Evolutionary conservation across 2,113 vertebrate species (phyloP).

Genomic region (Scophthalmus maximus): DNA sequence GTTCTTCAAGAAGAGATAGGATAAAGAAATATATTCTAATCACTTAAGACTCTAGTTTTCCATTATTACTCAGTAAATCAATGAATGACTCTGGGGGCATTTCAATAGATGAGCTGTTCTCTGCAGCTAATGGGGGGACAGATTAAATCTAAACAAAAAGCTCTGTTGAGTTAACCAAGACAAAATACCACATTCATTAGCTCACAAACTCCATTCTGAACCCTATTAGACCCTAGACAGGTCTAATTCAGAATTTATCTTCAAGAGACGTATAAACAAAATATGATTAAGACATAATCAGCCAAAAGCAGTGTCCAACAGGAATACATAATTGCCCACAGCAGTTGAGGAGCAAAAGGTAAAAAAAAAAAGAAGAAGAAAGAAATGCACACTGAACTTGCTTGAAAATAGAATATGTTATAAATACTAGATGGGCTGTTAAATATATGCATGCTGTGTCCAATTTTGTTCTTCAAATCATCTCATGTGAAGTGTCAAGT

Average conservation of each 20-base stretch:
- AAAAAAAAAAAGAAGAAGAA: too few species aligned
- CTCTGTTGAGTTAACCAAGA: not conserved
- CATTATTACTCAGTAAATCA: slow-evolving; percentile 14
- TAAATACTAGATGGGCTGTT: not conserved
- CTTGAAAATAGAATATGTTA: not conserved
- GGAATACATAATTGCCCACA: not conserved
- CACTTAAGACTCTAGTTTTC: not conserved
- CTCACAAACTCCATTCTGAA: not conserved
- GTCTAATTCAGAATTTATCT: too few species aligned
- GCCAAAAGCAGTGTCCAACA: not conserved
- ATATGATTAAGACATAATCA: too few species aligned
- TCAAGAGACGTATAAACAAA: too few species aligned
- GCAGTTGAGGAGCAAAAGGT: too few species aligned
- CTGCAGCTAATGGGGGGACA: slow-evolving; percentile 12
- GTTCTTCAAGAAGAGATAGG: not conserved
- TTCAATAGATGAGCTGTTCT: slow-evolving; percentile 18
- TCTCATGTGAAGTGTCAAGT: not conserved
- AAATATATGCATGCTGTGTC: too few species aligned
- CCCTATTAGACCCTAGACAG: not conserved
- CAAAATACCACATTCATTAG: slow-evolving; percentile 16
- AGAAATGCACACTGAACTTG: not conserved
- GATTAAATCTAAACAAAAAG: slow-evolving; percentile 23
- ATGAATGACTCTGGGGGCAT: slow-evolving; percentile 16
- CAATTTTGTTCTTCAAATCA: not conserved
- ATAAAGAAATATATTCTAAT: not conserved